A percentile compares a stretch with the other conserved stretches of the same genome.
Evolutionary conservation across 2,113 vertebrate species (phyloP).

Genomic region (Spea bombifrons): DNA sequence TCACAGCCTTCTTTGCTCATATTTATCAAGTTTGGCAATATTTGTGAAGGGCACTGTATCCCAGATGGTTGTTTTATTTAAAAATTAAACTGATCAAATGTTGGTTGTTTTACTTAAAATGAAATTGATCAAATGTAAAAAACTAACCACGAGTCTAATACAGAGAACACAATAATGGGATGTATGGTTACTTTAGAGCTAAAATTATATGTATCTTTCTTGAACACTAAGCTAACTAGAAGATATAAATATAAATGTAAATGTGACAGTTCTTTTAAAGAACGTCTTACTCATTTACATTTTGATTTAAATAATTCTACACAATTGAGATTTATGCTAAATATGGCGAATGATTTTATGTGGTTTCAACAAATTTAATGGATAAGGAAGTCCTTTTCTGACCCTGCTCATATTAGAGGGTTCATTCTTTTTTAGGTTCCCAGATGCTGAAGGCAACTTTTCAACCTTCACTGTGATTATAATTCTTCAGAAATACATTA

Average conservation of each 20-base stretch:
- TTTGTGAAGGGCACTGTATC: too few relatives aligned
- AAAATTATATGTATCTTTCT: conserved; percentile 14
- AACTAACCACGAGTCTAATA: too few relatives aligned
- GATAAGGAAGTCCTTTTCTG: conserved; percentile 27
- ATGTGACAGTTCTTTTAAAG: conserved; percentile 35
- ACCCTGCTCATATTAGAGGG: conserved; percentile 26
- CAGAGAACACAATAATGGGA: background rate
- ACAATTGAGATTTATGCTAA: conserved; percentile 38
- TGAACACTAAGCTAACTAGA: conserved; percentile 17
- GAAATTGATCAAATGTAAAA: too few relatives aligned
- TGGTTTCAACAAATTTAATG: conserved; percentile 37
- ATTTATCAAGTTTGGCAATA: too few relatives aligned
- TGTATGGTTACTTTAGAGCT: background rate
- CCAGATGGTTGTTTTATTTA: too few relatives aligned
- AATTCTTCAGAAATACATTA: conserved; percentile 43
- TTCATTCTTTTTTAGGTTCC: conserved; percentile 28
- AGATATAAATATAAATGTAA: conserved; percentile 46
- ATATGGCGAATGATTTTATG: conserved; percentile 25
- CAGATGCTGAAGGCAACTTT: conserved; percentile 40
- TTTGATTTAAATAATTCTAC: conserved; percentile 30
- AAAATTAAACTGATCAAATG: too few relatives aligned
- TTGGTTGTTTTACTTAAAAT: too few relatives aligned
- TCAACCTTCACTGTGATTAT: conserved; percentile 41
- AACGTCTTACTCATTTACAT: conserved; percentile 40
- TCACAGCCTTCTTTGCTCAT: too few relatives aligned